Percentiles rank a stretch among this genome's conserved stretches.
Evolutionary conservation across 2,888 invertebrate genomes (phyloP).

Genomic region (Fragum fragum): DNA sequence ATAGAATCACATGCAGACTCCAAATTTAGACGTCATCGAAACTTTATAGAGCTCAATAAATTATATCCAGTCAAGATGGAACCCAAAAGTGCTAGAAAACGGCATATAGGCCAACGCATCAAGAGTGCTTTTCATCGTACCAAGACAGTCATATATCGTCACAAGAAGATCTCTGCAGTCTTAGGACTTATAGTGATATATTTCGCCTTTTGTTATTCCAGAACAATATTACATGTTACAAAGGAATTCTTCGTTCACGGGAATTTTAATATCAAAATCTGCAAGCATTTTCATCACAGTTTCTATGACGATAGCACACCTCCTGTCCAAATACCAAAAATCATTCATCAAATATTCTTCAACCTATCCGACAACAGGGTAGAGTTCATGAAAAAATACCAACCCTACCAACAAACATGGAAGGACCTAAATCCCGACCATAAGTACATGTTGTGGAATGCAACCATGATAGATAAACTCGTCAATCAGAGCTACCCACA

Average conservation of each 20-base stretch:
- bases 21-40: background rate
- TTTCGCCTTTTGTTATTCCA: constrained; percentile 9
- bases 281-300: constrained; percentile 28
- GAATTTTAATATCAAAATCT: constrained; percentile 36
- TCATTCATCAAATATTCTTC: constrained; percentile 56
- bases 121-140: constrained; percentile 16
- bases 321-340: constrained; percentile 39
- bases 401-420: constrained; percentile 49
- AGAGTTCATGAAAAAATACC: constrained; percentile 44
- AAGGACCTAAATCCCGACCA: constrained; percentile 45
- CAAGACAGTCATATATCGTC: background rate
- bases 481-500: constrained; percentile 48
- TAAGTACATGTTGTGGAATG: constrained; percentile 54
- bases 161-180: background rate
- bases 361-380: constrained; percentile 45
- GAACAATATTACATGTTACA: constrained; percentile 25
- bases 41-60: no score
- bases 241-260: constrained; percentile 33
- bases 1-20: background rate
- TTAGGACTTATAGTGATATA: constrained; percentile 7
- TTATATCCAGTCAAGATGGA: background rate
- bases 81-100: constrained; percentile 2
- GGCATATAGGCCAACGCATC: background rate
- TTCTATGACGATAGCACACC: constrained; percentile 9
- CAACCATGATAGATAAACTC: constrained; percentile 45